phyloP scores from a whole-genome alignment of 2,797 vertebrate species.

The Bovichtus variegatus region DNA sequence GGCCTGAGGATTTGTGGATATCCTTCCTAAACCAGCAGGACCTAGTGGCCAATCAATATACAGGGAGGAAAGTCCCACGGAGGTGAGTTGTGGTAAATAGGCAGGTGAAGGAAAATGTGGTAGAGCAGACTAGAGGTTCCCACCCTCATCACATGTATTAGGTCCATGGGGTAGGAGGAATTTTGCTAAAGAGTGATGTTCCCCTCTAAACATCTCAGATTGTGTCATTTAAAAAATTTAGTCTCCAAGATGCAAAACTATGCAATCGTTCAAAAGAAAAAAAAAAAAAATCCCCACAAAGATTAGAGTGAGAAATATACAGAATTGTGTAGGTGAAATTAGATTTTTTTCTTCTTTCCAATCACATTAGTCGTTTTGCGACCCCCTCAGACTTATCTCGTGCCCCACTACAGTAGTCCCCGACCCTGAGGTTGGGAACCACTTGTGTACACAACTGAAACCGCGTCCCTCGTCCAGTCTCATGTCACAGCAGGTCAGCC shows the following conservation, averaged over 20 bases:
- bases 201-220: not conserved
- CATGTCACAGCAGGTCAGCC: constrained; percentile 40
- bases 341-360: too few relatives aligned
- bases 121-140: not conserved
- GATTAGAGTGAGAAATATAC: not conserved
- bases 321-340: not conserved
- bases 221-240: not conserved
- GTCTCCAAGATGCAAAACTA: not conserved
- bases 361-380: too few relatives aligned
- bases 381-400: too few relatives aligned
- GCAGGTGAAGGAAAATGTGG: not conserved
- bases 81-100: not conserved
- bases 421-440: too few relatives aligned
- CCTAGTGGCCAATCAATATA: not conserved
- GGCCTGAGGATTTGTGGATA: not conserved
- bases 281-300: too few relatives aligned
- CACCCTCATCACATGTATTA: too few relatives aligned
- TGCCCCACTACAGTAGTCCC: too few relatives aligned
- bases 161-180: too few relatives aligned
- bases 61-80: not conserved
- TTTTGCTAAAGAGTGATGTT: too few relatives aligned
- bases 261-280: too few relatives aligned
- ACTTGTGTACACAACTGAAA: too few relatives aligned
- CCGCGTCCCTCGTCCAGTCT: not conserved
- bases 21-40: not conserved